Percentiles rank a stretch among this genome's conserved stretches.
Evolutionary conservation across 2,113 vertebrate genomes (phyloP).

Genomic region (Monarcha castaneiventris): DNA sequence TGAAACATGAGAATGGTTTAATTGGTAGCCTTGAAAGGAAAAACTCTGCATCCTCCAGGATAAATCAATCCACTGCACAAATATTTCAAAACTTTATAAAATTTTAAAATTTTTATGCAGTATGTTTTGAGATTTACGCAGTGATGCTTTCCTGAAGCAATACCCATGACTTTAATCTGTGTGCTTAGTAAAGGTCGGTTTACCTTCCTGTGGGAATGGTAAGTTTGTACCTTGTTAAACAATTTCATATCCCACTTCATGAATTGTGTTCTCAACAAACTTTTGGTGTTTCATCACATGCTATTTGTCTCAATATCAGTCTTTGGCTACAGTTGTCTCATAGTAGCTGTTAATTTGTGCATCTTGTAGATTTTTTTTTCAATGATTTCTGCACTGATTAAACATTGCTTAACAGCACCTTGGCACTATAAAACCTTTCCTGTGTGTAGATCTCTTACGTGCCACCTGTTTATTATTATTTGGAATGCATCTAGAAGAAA

Average conservation of each 20-base stretch:
- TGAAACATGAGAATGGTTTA: neutral
- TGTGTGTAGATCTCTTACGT: neutral
- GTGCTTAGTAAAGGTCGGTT: neutral
- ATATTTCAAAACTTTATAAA: neutral
- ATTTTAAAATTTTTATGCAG: neutral
- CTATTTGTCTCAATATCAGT: neutral
- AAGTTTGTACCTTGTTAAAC: neutral
- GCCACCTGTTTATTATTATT: neutral
- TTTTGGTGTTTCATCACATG: neutral
- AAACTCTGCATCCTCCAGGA: neutral
- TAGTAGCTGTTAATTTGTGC: neutral
- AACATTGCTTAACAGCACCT: neutral
- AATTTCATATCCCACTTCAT: neutral
- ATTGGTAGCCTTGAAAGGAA: neutral
- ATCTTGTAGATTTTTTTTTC: no score
- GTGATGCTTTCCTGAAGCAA: neutral
- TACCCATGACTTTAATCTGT: neutral
- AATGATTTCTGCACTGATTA: neutral
- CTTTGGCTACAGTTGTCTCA: neutral
- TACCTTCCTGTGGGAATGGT: neutral
- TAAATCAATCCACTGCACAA: neutral
- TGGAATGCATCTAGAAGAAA: neutral
- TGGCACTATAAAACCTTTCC: neutral
- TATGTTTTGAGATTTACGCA: neutral
- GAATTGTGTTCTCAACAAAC: neutral